Percentiles rank a stretch among this genome's conserved stretches.
Conservation (phyloP, 2,113 vertebrate species). For the Zeus faber region DNA sequence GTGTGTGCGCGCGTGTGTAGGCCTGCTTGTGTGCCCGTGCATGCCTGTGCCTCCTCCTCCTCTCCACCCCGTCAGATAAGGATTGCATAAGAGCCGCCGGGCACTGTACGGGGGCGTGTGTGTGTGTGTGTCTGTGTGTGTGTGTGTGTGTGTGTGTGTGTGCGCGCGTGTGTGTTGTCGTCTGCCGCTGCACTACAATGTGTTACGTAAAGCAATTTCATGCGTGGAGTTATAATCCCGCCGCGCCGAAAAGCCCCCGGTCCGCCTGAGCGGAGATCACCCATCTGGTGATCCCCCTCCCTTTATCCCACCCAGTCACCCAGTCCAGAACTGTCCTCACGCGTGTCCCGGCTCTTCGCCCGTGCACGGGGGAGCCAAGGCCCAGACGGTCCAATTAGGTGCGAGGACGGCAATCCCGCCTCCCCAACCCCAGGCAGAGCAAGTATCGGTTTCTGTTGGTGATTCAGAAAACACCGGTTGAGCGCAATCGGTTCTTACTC, state of each 20-base stretch:
- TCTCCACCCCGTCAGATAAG: constrained; percentile 55
- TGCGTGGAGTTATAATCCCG: constrained; percentile 68
- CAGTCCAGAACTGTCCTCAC: constrained; percentile 13
- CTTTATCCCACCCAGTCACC: no score
- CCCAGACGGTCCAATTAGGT: no score
- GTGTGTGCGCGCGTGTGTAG: neutral
- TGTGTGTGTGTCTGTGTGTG: constrained; percentile 19
- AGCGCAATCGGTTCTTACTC: no score
- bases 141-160: constrained; percentile 14
- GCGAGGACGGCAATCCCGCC: no score
- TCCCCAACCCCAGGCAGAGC: no score
- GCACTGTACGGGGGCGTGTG: no score
- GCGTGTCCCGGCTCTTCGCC: neutral
- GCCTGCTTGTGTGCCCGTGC: constrained; percentile 24
- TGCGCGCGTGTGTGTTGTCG: constrained; percentile 27
- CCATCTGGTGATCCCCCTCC: constrained; percentile 56
- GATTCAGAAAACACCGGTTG: no score
- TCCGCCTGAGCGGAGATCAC: constrained; percentile 29
- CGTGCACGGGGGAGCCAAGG: no score
- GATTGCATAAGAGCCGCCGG: constrained; percentile 64
- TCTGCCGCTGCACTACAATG: constrained; percentile 51
- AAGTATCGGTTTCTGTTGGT: no score
- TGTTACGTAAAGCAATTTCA: constrained; percentile 75
- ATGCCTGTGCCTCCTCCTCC: no score
- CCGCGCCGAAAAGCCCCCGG: constrained; percentile 31